Conservation (phyloP, 1,140 invertebrate species). For the Drosophila jambulina region DNA sequence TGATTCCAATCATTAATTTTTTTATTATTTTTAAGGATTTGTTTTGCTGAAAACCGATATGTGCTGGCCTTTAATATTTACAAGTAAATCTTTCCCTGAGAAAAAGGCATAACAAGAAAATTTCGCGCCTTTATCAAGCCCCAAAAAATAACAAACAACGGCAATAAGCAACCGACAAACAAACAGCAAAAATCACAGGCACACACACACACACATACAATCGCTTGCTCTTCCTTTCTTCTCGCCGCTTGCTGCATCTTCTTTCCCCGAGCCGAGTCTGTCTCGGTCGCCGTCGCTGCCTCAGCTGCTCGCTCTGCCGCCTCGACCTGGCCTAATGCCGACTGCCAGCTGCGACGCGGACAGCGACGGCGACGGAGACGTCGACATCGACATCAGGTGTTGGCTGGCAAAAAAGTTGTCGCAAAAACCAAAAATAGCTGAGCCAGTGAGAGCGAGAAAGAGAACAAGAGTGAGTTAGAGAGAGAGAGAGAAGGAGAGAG, state of each 20-base stretch:
- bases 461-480: neutral
- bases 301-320: constrained; percentile 29
- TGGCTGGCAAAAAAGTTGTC: constrained; percentile 51
- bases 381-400: constrained; percentile 62
- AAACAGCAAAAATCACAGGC: constrained; percentile 10
- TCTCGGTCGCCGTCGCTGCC: constrained; percentile 9
- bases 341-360: constrained; percentile 6
- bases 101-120: neutral
- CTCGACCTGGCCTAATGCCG: constrained; percentile 67
- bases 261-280: constrained; percentile 21
- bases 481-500: neutral
- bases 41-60: neutral
- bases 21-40: neutral
- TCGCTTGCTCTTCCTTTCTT: neutral
- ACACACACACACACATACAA: constrained; percentile 3
- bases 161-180: neutral
- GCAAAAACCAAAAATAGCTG: constrained; percentile 68
- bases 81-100: neutral
- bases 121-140: constrained; percentile 15
- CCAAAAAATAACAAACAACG: constrained; percentile 12
- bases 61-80: neutral
- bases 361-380: constrained; percentile 12
- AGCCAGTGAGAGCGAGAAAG: constrained; percentile 1
- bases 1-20: no score
- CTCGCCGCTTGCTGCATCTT: constrained; percentile 2